Evolutionary conservation across 2,113 vertebrate genomes (phyloP).

Genomic region (Dolichotis patagonum): DNA sequence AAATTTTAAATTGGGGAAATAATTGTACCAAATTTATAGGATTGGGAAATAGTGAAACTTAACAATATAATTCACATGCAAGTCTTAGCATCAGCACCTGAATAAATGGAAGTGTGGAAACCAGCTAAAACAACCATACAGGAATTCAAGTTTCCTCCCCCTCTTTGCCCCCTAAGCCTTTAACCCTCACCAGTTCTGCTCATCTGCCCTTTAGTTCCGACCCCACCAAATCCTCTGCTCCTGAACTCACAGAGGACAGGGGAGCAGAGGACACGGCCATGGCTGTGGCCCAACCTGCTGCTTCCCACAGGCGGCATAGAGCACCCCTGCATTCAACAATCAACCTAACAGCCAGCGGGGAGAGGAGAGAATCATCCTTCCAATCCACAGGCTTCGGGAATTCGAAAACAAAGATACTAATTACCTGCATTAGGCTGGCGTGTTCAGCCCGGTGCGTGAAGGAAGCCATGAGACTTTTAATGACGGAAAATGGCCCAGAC

Average conservation of each 20-base stretch:
- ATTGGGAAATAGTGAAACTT: background rate
- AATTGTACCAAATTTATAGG: background rate
- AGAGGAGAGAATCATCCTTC: constrained; percentile 63
- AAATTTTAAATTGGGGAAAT: background rate
- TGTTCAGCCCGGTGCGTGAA: constrained; percentile 51
- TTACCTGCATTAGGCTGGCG: constrained; percentile 64
- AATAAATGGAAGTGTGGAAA: constrained; percentile 34
- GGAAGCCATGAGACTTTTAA: constrained; percentile 63
- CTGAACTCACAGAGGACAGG: background rate
- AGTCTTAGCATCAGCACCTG: background rate
- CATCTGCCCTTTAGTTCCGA: background rate
- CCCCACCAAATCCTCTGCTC: background rate
- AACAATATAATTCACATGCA: background rate
- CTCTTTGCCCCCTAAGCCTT: background rate
- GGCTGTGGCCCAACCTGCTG: background rate
- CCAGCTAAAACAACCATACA: background rate
- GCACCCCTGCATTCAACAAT: constrained; percentile 55
- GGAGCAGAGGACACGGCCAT: background rate
- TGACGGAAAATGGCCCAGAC: constrained; percentile 55
- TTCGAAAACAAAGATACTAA: constrained; percentile 57
- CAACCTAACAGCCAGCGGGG: background rate
- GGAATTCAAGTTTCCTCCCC: background rate
- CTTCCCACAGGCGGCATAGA: constrained; percentile 25
- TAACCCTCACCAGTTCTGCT: background rate
- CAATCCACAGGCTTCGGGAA: constrained; percentile 35